phyloP scores from a whole-genome alignment of 30 jellyfish, hydroid and myxozoan species.

The Mastigias papua region DNA sequence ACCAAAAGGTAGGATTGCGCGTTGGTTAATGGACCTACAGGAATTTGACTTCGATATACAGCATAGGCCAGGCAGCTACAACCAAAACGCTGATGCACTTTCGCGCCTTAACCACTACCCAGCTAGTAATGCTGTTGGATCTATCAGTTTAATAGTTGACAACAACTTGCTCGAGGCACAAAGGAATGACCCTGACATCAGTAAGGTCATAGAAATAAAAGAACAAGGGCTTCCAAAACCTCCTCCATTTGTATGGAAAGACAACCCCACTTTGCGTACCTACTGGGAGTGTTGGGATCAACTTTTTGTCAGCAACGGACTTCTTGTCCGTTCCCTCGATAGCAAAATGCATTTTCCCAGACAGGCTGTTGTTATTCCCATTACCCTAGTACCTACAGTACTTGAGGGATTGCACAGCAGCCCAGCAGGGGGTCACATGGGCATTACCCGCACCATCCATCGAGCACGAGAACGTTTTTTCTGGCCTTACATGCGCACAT shows the following conservation, averaged over 20 bases:
- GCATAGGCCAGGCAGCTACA: conserved; percentile 60
- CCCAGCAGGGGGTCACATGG: conserved; percentile 69
- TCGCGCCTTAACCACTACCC: conserved; percentile 56
- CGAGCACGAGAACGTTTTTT: conserved; percentile 56
- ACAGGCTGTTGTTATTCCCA: conserved; percentile 46
- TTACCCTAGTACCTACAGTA: conserved; percentile 26
- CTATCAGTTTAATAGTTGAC: not conserved
- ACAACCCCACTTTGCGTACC: conserved; percentile 38
- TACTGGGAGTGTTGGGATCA: conserved; percentile 67
- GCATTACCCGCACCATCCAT: conserved; percentile 43
- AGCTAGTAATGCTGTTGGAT: not conserved
- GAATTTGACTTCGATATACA: conserved; percentile 35
- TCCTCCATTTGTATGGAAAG: conserved; percentile 40
- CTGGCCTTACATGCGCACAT: conserved; percentile 54
- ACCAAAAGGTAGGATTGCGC: conserved; percentile 73
- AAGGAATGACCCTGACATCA: conserved; percentile 22
- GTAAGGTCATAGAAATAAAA: conserved; percentile 8
- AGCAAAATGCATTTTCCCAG: conserved; percentile 15
- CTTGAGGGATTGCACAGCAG: conserved; percentile 52
- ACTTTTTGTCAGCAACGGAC: conserved; percentile 10
- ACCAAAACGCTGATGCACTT: conserved; percentile 73
- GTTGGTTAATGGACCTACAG: conserved; percentile 73
- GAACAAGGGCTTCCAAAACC: conserved; percentile 29
- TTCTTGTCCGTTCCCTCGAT: conserved; percentile 35
- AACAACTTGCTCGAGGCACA: conserved; percentile 13